Conservation (phyloP, 2,797 vertebrate genomes). For the Bovichtus variegatus region DNA sequence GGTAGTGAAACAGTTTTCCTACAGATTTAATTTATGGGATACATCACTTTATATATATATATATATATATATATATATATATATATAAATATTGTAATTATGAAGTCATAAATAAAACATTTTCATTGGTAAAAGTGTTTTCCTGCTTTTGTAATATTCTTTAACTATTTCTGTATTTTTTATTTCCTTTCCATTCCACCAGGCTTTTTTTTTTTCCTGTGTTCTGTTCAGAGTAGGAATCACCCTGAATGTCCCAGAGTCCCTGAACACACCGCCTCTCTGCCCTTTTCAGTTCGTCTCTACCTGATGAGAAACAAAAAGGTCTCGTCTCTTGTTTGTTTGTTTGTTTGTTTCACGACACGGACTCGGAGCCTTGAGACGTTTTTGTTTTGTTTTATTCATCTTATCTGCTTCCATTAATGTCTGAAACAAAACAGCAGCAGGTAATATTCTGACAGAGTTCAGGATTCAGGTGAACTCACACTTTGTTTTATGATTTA, state of each 20-base stretch:
- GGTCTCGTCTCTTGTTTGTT: slow-evolving; percentile 17
- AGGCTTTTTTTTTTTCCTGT: not conserved
- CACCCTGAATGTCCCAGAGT: slow-evolving; percentile 2
- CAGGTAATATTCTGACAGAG: not conserved
- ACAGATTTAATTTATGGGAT: not conserved
- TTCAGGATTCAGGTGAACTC: no score
- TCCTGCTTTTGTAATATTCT: not conserved
- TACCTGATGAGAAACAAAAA: slow-evolving; percentile 37
- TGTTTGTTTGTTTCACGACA: slow-evolving; percentile 2
- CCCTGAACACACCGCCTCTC: slow-evolving; percentile 36
- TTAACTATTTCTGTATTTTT: no score
- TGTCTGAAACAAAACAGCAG: slow-evolving; percentile 2
- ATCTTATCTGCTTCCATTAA: not conserved
- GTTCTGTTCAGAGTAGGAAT: not conserved
- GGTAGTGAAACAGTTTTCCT: not conserved
- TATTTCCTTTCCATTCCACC: not conserved
- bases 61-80: no score
- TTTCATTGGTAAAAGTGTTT: not conserved
- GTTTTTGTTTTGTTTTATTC: not conserved
- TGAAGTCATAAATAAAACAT: not conserved
- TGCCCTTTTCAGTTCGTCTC: slow-evolving; percentile 34
- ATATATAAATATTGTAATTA: not conserved
- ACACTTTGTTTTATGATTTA: no score
- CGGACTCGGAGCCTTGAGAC: slow-evolving; percentile 7
- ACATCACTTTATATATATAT: no score